phyloP scores from a whole-genome alignment of 2,888 invertebrate species.

The Platerodrilus igneus region DNA sequence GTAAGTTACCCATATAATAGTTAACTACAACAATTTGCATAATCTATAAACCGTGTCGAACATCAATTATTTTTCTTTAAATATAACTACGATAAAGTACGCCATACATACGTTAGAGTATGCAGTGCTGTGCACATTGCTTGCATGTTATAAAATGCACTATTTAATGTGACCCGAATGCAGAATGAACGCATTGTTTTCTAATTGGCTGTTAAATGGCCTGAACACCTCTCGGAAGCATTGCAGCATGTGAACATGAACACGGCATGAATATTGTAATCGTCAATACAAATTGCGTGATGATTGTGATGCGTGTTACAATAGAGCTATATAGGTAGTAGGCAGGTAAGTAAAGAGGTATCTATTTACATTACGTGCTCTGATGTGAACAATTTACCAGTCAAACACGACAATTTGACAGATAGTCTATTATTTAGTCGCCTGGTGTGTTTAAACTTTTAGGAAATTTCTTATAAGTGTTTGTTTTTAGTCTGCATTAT shows the following conservation, averaged over 20 bases:
- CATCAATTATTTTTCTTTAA: constrained; percentile 19
- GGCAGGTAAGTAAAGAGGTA: constrained; percentile 34
- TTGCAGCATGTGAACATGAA: constrained; percentile 32
- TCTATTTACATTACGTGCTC: constrained; percentile 36
- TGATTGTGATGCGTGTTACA: constrained; percentile 32
- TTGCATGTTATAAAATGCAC: too few species aligned
- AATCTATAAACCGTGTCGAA: constrained; percentile 15
- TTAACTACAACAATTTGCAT: constrained; percentile 13
- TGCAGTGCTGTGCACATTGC: too few species aligned
- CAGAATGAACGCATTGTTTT: constrained; percentile 32
- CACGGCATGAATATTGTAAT: constrained; percentile 32
- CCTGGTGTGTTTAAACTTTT: too few species aligned
- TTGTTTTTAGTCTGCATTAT: too few species aligned
- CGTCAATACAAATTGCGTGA: constrained; percentile 33
- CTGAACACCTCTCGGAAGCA: constrained; percentile 32
- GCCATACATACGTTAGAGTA: constrained; percentile 15
- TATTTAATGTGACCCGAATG: constrained; percentile 29
- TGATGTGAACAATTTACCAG: constrained; percentile 30
- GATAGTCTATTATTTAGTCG: too few species aligned
- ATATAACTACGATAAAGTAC: constrained; percentile 15
- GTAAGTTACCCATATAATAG: constrained; percentile 8
- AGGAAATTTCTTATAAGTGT: too few species aligned
- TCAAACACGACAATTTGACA: constrained; percentile 31
- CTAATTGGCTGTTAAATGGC: constrained; percentile 35
- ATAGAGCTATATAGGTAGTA: too few species aligned